These are phyloP conservation scores for Halocaridina rubra DNA, from an alignment of 2,888 invertebrate species.

Conservation along the genomic window DNA sequence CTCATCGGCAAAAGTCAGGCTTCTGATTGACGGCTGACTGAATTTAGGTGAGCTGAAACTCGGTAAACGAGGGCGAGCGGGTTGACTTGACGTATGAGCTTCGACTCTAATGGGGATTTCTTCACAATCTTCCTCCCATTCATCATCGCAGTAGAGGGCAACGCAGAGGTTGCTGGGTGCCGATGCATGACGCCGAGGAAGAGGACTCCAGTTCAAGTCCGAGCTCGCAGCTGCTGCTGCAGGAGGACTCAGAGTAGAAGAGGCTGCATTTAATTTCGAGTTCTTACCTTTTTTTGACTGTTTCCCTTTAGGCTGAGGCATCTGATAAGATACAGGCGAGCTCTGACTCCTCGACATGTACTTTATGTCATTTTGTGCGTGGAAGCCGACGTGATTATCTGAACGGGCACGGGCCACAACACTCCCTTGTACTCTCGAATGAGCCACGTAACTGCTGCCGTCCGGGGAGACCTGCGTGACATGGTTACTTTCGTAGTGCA, in stretches of 20 bases:
- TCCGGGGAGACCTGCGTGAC: slow-evolving; percentile 42
- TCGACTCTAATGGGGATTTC: background rate
- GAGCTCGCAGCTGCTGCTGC: background rate
- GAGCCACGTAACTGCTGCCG: slow-evolving; percentile 28
- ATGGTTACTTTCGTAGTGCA: slow-evolving; percentile 46
- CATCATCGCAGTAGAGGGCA: slow-evolving; percentile 59
- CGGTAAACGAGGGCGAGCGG: background rate
- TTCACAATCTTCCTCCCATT: slow-evolving; percentile 23
- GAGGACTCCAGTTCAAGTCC: slow-evolving; percentile 59
- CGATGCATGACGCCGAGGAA: slow-evolving; percentile 40
- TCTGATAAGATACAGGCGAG: slow-evolving; percentile 11
- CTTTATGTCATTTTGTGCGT: slow-evolving; percentile 31
- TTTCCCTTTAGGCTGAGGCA: slow-evolving; percentile 23
- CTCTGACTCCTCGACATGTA: slow-evolving; percentile 25
- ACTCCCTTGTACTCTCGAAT: slow-evolving; percentile 40
- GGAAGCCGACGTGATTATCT: slow-evolving; percentile 22
- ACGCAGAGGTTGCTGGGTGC: slow-evolving; percentile 55
- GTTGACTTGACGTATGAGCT: background rate
- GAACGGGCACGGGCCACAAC: slow-evolving; percentile 38
- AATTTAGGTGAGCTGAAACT: background rate
- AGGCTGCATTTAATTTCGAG: background rate
- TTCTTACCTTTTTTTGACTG: slow-evolving; percentile 18
- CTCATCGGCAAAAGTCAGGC: slow-evolving; percentile 10
- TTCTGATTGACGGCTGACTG: background rate
- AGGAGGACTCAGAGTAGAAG: slow-evolving; percentile 6